Evolutionary conservation across 2,888 invertebrate genomes (phyloP).

Genomic region (Augiades crinisus): DNA sequence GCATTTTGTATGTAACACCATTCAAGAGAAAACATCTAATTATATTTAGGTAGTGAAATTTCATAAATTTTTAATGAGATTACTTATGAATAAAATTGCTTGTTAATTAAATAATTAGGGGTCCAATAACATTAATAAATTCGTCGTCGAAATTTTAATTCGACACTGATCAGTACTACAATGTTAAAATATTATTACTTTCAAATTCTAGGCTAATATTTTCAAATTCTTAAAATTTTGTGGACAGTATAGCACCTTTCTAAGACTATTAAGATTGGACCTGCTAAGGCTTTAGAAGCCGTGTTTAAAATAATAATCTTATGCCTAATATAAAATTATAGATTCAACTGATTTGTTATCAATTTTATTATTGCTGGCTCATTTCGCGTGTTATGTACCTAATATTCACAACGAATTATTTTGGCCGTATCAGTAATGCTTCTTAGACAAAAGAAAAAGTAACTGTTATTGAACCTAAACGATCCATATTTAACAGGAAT

Average conservation of each 20-base stretch:
- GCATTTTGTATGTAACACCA: slow-evolving; percentile 45
- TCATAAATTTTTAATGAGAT: slow-evolving; percentile 75
- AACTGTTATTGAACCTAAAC: neutral
- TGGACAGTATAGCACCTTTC: neutral
- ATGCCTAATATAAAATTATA: neutral
- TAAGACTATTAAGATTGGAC: slow-evolving; percentile 2
- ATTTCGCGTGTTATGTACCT: slow-evolving; percentile 18
- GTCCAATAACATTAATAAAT: slow-evolving; percentile 60
- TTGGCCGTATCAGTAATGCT: neutral
- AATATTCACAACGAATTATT: slow-evolving; percentile 17
- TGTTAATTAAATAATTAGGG: slow-evolving; percentile 76
- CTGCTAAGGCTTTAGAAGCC: slow-evolving; percentile 11
- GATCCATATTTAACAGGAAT: slow-evolving; percentile 1
- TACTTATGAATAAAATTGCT: slow-evolving; percentile 76
- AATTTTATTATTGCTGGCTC: neutral
- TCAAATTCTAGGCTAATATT: slow-evolving; percentile 4
- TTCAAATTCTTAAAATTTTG: neutral
- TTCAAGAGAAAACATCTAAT: slow-evolving; percentile 59
- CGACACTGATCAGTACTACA: slow-evolving; percentile 10
- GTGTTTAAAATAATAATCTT: neutral
- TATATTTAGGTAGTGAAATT: slow-evolving; percentile 76
- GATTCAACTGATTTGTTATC: neutral
- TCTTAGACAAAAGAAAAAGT: neutral
- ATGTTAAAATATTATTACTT: neutral
- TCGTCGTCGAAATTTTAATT: slow-evolving; percentile 41